Evolutionary conservation across 2,113 vertebrate genomes (phyloP).

Genomic region (Dermatemys mawii): DNA sequence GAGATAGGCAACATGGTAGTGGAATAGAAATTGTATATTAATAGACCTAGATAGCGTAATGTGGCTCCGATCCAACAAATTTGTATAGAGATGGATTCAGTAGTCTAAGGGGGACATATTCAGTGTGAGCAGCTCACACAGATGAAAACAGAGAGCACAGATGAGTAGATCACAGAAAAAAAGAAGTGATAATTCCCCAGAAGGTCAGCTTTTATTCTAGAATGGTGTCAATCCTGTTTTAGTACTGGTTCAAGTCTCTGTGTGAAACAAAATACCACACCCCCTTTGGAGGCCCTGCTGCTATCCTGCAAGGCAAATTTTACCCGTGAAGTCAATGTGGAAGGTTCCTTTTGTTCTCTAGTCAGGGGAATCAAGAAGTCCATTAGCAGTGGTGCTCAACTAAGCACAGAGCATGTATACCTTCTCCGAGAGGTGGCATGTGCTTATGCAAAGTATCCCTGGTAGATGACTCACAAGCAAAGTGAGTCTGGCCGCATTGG

Average conservation of each 20-base stretch:
- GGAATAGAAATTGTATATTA: neutral
- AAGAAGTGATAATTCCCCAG: neutral
- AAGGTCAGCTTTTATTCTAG: neutral
- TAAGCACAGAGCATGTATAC: neutral
- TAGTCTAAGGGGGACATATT: neutral
- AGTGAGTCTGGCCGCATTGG: neutral
- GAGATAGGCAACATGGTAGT: neutral
- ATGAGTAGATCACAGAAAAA: neutral
- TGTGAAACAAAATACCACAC: neutral
- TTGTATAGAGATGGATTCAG: neutral
- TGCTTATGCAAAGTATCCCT: neutral
- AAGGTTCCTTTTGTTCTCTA: neutral
- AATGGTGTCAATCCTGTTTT: neutral
- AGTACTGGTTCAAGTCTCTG: neutral
- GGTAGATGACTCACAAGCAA: neutral
- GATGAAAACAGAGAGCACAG: neutral
- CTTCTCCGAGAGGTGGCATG: neutral
- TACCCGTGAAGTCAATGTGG: neutral
- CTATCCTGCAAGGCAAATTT: neutral
- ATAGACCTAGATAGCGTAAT: neutral
- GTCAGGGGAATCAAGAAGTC: neutral
- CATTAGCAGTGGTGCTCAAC: neutral
- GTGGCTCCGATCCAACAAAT: neutral
- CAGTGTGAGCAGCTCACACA: accelerated
- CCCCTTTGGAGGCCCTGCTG: neutral